These are phyloP conservation scores for Fregata magnificens DNA, from an alignment of 2,113 vertebrate species.

Conservation along the genomic window DNA sequence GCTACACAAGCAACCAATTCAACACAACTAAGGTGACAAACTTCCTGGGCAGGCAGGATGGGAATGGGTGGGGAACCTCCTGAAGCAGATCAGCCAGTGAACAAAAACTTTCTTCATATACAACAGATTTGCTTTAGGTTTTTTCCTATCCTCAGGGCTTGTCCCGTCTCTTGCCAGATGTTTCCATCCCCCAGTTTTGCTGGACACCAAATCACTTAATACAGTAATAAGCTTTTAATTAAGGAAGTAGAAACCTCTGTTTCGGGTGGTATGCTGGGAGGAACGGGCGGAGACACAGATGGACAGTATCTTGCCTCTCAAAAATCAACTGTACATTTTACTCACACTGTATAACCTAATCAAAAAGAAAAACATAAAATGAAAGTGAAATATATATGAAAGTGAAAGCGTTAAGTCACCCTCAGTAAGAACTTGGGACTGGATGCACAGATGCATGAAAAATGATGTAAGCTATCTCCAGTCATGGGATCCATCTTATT, in stretches of 20 bases:
- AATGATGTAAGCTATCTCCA: neutral
- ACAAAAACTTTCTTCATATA: slow-evolving; percentile 26
- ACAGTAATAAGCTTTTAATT: neutral
- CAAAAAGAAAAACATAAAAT: neutral
- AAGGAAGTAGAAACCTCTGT: neutral
- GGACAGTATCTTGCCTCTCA: neutral
- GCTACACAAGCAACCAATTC: slow-evolving; percentile 22
- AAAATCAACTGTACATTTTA: neutral
- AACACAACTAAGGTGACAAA: neutral
- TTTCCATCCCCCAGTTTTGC: neutral
- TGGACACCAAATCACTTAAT: neutral
- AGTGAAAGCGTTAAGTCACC: neutral
- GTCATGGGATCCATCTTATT: neutral
- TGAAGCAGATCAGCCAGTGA: neutral
- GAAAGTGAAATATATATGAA: neutral
- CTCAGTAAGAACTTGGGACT: neutral
- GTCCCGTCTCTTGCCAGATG: neutral
- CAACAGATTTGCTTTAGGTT: neutral
- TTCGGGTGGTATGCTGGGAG: neutral
- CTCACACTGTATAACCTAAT: neutral
- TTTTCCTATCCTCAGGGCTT: neutral
- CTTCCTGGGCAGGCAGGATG: neutral
- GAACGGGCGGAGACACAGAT: neutral
- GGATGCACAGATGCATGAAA: neutral
- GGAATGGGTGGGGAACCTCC: neutral